Evolutionary conservation across 64 coral and sea anemone genomes (phyloP), one percentile per base, ranked within the genome.

Genomic region (Acropora tenuis): DNA sequence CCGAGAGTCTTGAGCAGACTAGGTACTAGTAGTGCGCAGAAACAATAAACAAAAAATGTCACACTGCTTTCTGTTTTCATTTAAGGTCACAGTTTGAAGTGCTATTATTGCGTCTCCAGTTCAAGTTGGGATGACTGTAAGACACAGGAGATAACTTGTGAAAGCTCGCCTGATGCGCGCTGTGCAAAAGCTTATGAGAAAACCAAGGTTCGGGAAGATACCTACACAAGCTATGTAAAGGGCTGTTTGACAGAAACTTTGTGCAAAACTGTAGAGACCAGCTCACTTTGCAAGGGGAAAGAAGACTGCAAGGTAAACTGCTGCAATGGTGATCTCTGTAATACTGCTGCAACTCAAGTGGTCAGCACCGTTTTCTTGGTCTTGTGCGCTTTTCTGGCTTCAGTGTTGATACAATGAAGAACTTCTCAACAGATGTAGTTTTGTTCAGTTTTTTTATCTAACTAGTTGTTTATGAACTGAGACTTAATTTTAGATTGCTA

Each of bases 261-360:
- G 4, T 84, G 81, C 81, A 8, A 19, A 3, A 6, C 13, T 17
- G 1, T 44, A 13, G 45, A 48, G 0, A 17, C 46, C 43, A 19
- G 44, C 81, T 9, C 41, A 57, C n/a, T 83, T 5, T 84, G 81
- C 67, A 84, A 84, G 11, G 61, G 17, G 18, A 20, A 48, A 48
- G 65, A 7, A 50, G 18, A 76, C 11, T 88, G 86, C 10, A 7
- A 88, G 3, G 0, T 76, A 20, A 12, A 76, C 3, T 88, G 86
- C 8, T 88, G 86, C 43, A 44, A 48, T 59, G 73, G 73, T 12
- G 75, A 88, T 19, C 72, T 88, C 9, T 88, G 86, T 73, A 88
- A 88, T 53, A 69, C 69, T 74, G 86, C 69, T 9, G 47, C 74
- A 41, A 2, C 45, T 5, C 69, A 52, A 42, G 10, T 57, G n/a